phyloP scores from a whole-genome alignment of 2,797 vertebrate genomes.

The Coracias cyanogaster region DNA sequence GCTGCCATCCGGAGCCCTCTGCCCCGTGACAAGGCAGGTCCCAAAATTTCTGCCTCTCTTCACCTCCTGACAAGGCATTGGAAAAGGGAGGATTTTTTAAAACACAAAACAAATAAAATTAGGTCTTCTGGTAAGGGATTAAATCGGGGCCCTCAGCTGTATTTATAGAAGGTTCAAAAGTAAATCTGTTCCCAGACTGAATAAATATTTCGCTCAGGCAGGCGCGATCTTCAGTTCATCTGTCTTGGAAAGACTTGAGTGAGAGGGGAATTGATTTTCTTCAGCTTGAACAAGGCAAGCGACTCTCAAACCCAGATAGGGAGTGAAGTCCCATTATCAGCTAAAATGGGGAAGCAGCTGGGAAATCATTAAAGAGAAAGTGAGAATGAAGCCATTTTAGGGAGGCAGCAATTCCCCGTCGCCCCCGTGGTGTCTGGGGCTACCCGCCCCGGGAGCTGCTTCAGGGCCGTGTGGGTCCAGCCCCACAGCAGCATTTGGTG shows the following conservation, averaged over 20 bases:
- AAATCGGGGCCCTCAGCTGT: conserved; percentile 45
- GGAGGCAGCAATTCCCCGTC: background rate
- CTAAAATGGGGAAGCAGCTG: conserved; percentile 36
- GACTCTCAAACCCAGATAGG: conserved; percentile 11
- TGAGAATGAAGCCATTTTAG: background rate
- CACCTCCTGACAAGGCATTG: background rate
- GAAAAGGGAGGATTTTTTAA: background rate
- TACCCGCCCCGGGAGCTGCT: background rate
- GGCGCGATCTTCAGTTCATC: conserved; percentile 56
- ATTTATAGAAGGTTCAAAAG: conserved; percentile 69
- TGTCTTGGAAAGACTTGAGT: conserved; percentile 53
- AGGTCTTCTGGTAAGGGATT: conserved; percentile 45
- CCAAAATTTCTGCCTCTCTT: background rate
- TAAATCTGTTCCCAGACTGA: conserved; percentile 61
- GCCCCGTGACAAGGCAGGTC: background rate
- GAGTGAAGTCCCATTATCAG: conserved; percentile 23
- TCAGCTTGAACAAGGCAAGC: conserved; percentile 26
- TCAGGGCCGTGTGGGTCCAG: accelerated
- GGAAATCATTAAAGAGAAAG: conserved; percentile 27
- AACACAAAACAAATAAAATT: conserved; percentile 34
- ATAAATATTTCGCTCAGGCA: conserved; percentile 70
- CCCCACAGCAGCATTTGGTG: background rate
- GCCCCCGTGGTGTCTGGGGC: background rate
- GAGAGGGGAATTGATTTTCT: conserved; percentile 69
- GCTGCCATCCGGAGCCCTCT: accelerated